Conservation (phyloP, 2,113 vertebrate species). For the Rhinichthys klamathensis region DNA sequence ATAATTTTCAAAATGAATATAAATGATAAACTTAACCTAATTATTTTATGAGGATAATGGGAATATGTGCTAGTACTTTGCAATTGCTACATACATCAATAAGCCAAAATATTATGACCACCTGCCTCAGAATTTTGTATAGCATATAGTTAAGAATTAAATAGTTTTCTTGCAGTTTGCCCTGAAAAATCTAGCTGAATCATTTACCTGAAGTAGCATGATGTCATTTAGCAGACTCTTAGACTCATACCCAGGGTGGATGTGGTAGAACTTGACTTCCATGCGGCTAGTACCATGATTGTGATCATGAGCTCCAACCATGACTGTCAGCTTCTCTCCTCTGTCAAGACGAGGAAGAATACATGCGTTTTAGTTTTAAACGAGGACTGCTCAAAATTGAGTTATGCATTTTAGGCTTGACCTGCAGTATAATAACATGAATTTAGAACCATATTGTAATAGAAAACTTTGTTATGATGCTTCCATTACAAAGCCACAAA, state of each 20-base stretch:
- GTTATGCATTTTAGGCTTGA: not conserved
- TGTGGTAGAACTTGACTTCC: constrained; percentile 54
- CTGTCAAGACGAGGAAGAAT: constrained; percentile 28
- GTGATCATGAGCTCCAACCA: constrained; percentile 49
- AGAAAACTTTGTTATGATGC: not conserved
- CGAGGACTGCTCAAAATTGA: not conserved
- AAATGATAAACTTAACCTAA: not conserved
- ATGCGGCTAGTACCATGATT: not conserved
- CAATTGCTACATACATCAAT: no score
- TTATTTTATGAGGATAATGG: no score
- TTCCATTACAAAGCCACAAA: not conserved
- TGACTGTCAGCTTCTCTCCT: constrained; percentile 30
- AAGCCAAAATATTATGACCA: no score
- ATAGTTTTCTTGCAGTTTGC: not conserved
- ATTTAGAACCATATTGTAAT: not conserved
- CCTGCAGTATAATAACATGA: not conserved
- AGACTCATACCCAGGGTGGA: constrained; percentile 47
- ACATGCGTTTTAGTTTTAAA: not conserved
- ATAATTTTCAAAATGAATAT: not conserved
- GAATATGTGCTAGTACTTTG: not conserved
- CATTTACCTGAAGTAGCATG: constrained; percentile 59
- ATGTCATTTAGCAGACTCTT: constrained; percentile 41
- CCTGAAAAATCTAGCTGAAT: not conserved
- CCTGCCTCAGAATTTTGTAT: no score
- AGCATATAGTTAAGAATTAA: no score